Conservation (phyloP, 1,140 invertebrate genomes). For the Whitmania pigra region DNA sequence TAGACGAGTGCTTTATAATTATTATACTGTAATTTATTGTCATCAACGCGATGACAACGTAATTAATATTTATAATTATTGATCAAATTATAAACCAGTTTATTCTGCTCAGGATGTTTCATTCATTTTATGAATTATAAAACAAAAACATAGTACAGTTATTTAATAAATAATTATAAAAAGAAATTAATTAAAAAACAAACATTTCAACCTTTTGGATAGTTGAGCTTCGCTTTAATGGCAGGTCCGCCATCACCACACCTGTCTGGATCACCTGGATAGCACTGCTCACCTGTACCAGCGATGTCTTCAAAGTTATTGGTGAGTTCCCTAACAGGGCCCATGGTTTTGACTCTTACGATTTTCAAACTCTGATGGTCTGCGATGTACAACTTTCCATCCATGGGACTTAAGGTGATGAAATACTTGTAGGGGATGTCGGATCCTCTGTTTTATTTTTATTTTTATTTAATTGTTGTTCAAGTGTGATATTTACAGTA, state of each 20-base stretch:
- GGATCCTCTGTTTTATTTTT: constrained; percentile 65
- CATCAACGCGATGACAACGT: no score
- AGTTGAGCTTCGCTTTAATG: constrained; percentile 77
- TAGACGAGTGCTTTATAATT: no score
- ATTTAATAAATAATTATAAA: no score
- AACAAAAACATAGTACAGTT: no score
- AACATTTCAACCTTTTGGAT: constrained; percentile 69
- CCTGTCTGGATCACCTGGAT: constrained; percentile 83
- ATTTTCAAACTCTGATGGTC: constrained; percentile 88
- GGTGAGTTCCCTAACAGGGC: constrained; percentile 60
- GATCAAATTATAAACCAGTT: no score
- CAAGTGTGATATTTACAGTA: neutral
- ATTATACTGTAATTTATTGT: no score
- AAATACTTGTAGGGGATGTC: constrained; percentile 86
- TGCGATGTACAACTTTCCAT: constrained; percentile 80
- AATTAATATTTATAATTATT: no score
- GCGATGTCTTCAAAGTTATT: constrained; percentile 88
- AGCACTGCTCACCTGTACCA: constrained; percentile 78
- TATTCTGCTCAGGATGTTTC: no score
- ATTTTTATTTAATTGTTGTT: constrained; percentile 32
- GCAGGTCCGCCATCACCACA: constrained; percentile 86
- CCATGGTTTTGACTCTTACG: constrained; percentile 61
- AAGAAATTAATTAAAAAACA: no score
- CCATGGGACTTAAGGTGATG: constrained; percentile 79
- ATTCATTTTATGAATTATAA: no score